Percentiles rank a stretch among this genome's conserved stretches.
Conservation (phyloP, 2,113 vertebrate species). For the Meleagris gallopavo region DNA sequence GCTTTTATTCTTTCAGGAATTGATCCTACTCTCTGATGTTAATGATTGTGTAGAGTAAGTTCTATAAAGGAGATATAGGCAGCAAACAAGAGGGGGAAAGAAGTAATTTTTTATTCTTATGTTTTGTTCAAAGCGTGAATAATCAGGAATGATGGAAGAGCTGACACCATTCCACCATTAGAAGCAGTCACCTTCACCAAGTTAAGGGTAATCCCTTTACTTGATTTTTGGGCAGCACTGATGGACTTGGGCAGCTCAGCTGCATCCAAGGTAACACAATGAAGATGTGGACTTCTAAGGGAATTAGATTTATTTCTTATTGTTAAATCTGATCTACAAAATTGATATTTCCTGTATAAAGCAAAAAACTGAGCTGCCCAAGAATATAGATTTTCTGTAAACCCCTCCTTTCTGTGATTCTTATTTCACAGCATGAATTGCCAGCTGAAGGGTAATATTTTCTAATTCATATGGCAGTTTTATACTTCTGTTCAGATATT, state of each 20-base stretch:
- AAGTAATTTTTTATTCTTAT: no score
- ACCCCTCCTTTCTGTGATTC: background rate
- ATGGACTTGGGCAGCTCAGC: background rate
- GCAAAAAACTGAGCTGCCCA: background rate
- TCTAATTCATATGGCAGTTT: background rate
- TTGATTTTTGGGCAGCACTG: conserved; percentile 24
- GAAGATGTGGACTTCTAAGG: background rate
- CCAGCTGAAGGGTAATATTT: conserved; percentile 5
- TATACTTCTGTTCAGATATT: background rate
- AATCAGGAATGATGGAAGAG: background rate
- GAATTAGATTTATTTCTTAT: background rate
- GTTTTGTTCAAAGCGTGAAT: background rate
- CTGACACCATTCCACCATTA: background rate
- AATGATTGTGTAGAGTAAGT: background rate
- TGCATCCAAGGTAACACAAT: no score
- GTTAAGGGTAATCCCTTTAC: background rate
- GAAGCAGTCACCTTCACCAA: background rate
- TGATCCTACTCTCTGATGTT: background rate
- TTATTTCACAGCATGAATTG: background rate
- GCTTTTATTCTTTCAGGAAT: background rate
- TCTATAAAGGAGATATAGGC: background rate
- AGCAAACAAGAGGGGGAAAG: background rate
- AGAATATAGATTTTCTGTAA: background rate
- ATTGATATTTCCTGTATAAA: background rate
- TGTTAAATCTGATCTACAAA: background rate